Conservation (phyloP, 2,888 invertebrate genomes). For the Chelonus formosanus region DNA sequence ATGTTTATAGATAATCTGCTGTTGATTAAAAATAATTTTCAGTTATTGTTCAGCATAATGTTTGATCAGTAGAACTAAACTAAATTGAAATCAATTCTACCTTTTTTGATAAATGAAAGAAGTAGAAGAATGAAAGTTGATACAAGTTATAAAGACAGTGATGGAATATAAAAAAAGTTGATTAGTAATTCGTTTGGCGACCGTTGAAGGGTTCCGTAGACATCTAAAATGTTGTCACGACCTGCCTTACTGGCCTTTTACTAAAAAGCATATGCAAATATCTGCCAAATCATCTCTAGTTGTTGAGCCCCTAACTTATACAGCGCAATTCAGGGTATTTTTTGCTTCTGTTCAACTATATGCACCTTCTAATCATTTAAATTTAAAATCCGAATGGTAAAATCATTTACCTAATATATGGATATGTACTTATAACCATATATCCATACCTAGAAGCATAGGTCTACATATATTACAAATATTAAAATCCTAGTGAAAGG, state of each 20-base stretch:
- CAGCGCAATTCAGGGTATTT: not conserved
- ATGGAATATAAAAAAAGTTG: conserved; percentile 45
- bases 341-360: not conserved
- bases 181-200: conserved; percentile 55
- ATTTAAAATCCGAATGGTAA: conserved; percentile 3
- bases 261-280: conserved; percentile 60
- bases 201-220: conserved; percentile 54
- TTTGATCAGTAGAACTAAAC: too few species aligned
- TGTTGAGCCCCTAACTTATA: conserved; percentile 12
- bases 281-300: conserved; percentile 34
- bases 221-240: conserved; percentile 52
- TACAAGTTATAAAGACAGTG: conserved; percentile 10
- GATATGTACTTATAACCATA: not conserved
- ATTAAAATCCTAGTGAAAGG: not conserved
- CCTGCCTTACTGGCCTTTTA: conserved; percentile 59
- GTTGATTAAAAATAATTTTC: too few species aligned
- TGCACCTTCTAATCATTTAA: conserved; percentile 15
- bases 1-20: too few species aligned
- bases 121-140: not conserved
- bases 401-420: not conserved
- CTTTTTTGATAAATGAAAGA: conserved; percentile 24
- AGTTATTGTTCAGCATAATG: too few species aligned
- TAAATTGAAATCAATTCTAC: too few species aligned
- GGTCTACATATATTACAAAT: not conserved
- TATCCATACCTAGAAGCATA: too few species aligned